Evolutionary conservation across 2,113 vertebrate species (phyloP).

Genomic region (Callorhinus ursinus): DNA sequence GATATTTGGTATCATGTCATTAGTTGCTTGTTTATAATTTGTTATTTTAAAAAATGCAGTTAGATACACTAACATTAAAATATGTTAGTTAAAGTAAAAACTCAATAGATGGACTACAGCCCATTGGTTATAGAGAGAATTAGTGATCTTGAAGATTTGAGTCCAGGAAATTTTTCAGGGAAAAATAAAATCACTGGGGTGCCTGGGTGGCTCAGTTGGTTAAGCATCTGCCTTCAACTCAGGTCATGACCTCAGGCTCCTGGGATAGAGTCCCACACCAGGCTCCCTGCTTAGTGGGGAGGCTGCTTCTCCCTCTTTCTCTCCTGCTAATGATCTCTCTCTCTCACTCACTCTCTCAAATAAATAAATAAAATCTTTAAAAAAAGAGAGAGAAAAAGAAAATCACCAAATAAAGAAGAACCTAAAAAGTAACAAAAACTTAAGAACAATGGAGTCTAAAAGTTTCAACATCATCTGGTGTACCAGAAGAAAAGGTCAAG

Average conservation of each 20-base stretch:
- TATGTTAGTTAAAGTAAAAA: background rate
- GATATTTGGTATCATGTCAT: background rate
- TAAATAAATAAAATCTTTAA: no score
- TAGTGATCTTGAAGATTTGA: background rate
- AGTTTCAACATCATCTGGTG: background rate
- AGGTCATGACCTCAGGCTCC: no score
- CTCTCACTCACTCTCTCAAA: no score
- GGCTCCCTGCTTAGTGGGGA: no score
- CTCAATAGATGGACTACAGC: background rate
- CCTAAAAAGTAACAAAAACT: background rate
- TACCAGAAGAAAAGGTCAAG: background rate
- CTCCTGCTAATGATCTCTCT: no score
- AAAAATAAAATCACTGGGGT: background rate
- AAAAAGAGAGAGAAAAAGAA: background rate
- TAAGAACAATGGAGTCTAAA: background rate
- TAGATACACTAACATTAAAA: background rate
- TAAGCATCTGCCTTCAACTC: no score
- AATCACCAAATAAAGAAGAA: background rate
- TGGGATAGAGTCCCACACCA: no score
- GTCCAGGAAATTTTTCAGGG: background rate
- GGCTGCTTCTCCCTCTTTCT: no score
- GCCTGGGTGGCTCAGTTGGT: no score
- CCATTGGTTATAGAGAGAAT: background rate
- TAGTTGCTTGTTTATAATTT: background rate
- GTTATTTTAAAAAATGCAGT: background rate